These are phyloP conservation scores for Cinclus cinclus DNA, from an alignment of 2,113 vertebrate genomes.

Conservation along the genomic window DNA sequence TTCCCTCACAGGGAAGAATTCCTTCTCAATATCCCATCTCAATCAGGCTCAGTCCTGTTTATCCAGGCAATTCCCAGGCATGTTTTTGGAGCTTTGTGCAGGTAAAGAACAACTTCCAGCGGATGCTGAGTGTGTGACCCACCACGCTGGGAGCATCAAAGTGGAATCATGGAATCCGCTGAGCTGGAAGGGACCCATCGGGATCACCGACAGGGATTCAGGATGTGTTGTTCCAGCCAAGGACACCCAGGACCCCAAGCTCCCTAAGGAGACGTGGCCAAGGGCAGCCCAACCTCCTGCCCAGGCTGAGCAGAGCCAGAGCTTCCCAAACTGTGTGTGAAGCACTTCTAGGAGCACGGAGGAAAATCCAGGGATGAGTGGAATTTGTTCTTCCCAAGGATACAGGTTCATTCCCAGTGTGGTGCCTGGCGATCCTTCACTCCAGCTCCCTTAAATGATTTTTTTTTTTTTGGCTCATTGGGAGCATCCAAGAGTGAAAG, in stretches of 20 bases:
- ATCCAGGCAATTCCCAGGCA: no score
- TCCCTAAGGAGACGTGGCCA: no score
- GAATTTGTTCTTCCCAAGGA: not conserved
- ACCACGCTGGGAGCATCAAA: not conserved
- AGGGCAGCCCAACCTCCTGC: no score
- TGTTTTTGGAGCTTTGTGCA: not conserved
- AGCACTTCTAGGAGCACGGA: not conserved
- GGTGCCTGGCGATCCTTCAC: not conserved
- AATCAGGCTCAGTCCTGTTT: not conserved
- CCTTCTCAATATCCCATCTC: no score
- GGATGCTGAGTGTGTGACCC: no score
- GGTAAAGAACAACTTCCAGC: not conserved
- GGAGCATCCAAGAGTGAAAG: not conserved
- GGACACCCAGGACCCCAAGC: no score
- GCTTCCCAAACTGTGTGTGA: not conserved
- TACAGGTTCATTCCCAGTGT: not conserved
- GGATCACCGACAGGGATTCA: not conserved
- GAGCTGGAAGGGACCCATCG: no score
- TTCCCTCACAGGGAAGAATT: no score
- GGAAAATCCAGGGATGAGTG: not conserved
- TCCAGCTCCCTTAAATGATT: not conserved
- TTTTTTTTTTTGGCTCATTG: not conserved
- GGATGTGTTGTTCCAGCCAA: no score
- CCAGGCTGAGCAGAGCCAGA: not conserved
- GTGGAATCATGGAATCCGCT: not conserved